phyloP scores from a whole-genome alignment of 2,888 invertebrate genomes.

The Lypha dubia region DNA sequence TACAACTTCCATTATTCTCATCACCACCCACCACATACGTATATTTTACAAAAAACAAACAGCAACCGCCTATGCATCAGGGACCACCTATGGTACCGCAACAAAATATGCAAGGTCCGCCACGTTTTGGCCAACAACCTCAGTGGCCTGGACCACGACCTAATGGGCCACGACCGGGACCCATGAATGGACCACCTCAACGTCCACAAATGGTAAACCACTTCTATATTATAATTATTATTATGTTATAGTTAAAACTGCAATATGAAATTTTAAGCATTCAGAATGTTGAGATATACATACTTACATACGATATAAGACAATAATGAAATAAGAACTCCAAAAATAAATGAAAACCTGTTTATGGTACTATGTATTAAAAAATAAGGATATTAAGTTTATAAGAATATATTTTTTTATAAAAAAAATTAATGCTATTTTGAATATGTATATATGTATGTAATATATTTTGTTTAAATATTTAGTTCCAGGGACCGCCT shows the following conservation, averaged over 20 bases:
- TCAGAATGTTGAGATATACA: constrained; percentile 75
- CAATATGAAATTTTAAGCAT: constrained; percentile 65
- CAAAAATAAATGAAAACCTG: neutral
- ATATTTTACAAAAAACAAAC: constrained; percentile 47
- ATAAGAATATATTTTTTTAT: neutral
- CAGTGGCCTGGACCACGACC: constrained; percentile 84
- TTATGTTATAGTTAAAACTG: constrained; percentile 17
- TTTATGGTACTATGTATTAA: neutral
- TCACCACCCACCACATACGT: constrained; percentile 49
- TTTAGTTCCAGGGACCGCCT: constrained; percentile 83
- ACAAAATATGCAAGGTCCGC: constrained; percentile 85
- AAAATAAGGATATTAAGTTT: neutral
- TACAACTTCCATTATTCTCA: constrained; percentile 60
- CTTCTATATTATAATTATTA: constrained; percentile 22
- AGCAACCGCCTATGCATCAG: constrained; percentile 85
- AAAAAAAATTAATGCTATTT: neutral
- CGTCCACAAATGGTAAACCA: constrained; percentile 86
- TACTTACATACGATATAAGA: neutral
- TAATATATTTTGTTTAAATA: constrained; percentile 25
- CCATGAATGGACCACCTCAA: constrained; percentile 84
- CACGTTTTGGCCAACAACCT: constrained; percentile 83
- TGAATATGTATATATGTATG: neutral
- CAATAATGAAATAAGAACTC: constrained; percentile 7
- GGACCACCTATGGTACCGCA: constrained; percentile 84
- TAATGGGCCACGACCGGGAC: constrained; percentile 84